These are phyloP conservation scores for Dendrolimus kikuchii DNA, from an alignment of 1,140 invertebrate genomes.

Conservation along the genomic window DNA sequence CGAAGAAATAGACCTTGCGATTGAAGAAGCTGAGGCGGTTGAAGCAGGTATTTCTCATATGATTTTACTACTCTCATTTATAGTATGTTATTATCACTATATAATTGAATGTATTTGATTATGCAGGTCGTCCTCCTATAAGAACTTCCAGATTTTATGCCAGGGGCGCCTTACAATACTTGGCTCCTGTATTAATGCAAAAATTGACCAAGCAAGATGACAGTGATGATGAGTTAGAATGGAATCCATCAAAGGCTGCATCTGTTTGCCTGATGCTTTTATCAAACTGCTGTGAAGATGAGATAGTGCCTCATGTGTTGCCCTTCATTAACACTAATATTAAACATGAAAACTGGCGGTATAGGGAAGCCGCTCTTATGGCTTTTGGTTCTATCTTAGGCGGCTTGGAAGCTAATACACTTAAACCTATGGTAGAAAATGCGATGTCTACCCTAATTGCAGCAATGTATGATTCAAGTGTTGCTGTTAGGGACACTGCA, in stretches of 20 bases:
- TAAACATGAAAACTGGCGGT: constrained; percentile 94
- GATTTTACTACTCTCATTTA: neutral
- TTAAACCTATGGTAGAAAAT: constrained; percentile 96
- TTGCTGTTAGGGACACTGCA: constrained; percentile 96
- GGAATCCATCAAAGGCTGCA: constrained; percentile 99
- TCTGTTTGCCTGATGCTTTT: constrained; percentile 99
- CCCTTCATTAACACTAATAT: constrained; percentile 99
- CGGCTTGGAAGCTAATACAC: constrained; percentile 88
- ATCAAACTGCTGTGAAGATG: constrained; percentile 97
- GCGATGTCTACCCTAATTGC: constrained; percentile 96
- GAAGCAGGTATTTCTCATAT: constrained; percentile 76
- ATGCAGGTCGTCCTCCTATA: constrained; percentile 87
- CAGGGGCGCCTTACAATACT: constrained; percentile 94
- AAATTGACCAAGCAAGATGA: constrained; percentile 96
- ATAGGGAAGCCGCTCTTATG: constrained; percentile 98
- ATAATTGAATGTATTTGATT: constrained; percentile 11
- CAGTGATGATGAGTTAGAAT: constrained; percentile 97
- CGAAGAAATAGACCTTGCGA: constrained; percentile 97
- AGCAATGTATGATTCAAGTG: constrained; percentile 93
- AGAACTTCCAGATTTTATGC: constrained; percentile 95
- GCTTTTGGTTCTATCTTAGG: constrained; percentile 98
- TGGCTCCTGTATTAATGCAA: constrained; percentile 95
- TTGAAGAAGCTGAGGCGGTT: constrained; percentile 94
- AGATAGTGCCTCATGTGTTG: constrained; percentile 95
- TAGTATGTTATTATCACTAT: constrained; percentile 3